These are phyloP conservation scores for Acanthosepion lycidas DNA, from an alignment of 2,888 invertebrate species.

Conservation along the genomic window DNA sequence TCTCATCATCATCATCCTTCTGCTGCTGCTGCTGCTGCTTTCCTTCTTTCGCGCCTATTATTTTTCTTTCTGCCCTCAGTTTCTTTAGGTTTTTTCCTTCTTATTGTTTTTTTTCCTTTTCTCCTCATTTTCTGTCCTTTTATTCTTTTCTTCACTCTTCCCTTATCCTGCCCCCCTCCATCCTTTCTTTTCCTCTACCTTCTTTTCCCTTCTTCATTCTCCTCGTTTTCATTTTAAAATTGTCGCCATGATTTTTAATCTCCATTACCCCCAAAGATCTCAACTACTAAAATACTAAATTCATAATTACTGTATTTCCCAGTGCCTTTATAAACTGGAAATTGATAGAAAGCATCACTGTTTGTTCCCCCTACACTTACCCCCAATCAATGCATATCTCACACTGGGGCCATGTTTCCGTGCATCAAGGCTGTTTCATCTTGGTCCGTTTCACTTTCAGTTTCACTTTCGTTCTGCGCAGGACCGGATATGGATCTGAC, in stretches of 20 bases:
- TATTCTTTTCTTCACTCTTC: not conserved
- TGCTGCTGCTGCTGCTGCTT: too few relatives aligned
- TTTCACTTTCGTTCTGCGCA: slow-evolving; percentile 3
- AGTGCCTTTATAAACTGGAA: not conserved
- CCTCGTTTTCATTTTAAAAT: not conserved
- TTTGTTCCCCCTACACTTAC: not conserved
- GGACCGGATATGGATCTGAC: slow-evolving; percentile 6
- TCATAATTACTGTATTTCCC: not conserved
- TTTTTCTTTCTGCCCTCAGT: too few relatives aligned
- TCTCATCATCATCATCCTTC: too few relatives aligned
- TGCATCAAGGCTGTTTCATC: not conserved
- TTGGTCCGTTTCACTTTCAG: not conserved
- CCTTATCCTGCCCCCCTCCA: not conserved
- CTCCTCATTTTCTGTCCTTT: not conserved
- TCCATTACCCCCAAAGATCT: not conserved
- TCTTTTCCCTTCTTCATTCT: not conserved
- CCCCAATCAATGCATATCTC: not conserved
- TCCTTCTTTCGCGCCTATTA: too few relatives aligned
- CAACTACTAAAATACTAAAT: not conserved
- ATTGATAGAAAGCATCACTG: not conserved
- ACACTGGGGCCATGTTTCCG: not conserved
- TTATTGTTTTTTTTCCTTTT: not conserved
- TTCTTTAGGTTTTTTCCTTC: not conserved
- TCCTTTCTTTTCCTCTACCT: not conserved
- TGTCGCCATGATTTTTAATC: not conserved